These are phyloP conservation scores for Ailuropoda melanoleuca DNA, from an alignment of 2,113 vertebrate genomes.

Conservation along the genomic window DNA sequence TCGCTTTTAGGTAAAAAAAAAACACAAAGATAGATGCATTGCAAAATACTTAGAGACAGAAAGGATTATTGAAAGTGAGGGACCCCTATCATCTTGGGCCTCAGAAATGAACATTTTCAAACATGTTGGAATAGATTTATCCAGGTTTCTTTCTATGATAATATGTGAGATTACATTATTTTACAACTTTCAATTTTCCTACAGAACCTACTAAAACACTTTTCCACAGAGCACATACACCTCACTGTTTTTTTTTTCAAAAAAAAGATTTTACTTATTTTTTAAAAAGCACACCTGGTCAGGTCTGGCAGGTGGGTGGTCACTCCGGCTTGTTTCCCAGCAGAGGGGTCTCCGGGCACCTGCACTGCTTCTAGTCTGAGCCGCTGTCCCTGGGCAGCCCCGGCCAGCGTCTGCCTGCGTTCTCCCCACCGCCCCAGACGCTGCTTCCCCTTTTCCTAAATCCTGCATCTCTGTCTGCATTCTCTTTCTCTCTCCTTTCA, in stretches of 20 bases:
- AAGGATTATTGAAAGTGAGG: neutral
- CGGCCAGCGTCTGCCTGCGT: accelerated
- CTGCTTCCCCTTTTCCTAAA: neutral
- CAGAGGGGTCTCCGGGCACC: accelerated
- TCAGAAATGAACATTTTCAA: neutral
- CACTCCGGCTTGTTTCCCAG: neutral
- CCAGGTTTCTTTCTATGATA: neutral
- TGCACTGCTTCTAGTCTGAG: neutral
- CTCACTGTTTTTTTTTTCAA: neutral
- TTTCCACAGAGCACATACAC: neutral
- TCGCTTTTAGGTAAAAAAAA: neutral
- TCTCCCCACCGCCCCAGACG: too few relatives aligned
- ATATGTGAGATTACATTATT: neutral
- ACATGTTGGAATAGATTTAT: neutral
- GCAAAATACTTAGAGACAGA: neutral
- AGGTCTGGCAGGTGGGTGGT: neutral
- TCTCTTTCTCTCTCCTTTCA: neutral
- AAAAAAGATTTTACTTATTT: neutral
- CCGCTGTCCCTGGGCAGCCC: neutral
- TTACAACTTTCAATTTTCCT: neutral
- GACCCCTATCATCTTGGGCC: neutral
- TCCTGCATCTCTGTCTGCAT: accelerated
- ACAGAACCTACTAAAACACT: neutral
- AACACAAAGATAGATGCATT: neutral
- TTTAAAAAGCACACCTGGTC: neutral